Evolutionary conservation across 2,113 vertebrate genomes (phyloP), one percentile per base, ranked within the genome.

Genomic region (Benitochromis conjunctus): DNA sequence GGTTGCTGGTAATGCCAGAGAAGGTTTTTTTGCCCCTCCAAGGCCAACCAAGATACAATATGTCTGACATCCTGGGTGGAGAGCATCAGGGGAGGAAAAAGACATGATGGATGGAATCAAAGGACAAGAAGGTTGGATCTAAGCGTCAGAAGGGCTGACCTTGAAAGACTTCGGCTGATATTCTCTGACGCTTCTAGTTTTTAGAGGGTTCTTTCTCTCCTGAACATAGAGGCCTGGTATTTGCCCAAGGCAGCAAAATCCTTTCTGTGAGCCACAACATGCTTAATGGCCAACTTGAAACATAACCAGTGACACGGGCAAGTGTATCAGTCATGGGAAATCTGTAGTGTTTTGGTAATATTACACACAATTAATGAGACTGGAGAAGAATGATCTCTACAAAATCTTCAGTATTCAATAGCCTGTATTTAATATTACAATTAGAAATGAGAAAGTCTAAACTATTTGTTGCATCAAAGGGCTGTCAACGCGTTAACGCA

Each of bases 51-150:
- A 94, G 92, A 95, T 91, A 93, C 91, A 89, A 92, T 91, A 90
- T 95, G 95, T 93, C 93, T 91, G 92, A 95, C 92, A 91, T 88
- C 92, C 91, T 88, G 90, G 86, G 91, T 60, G 89, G 85, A 82
- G 84, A 84, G 48, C 36, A 13, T 18, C 8, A 43, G 36, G 36
- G 6, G 56, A 82, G 57, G 79, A 88, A 85, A 85, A 69, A 4
- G 64, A 43, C 79, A 58, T 18, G 80, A 79, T 46, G 57, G 34
- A 12, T 9, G 26, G 55, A 81, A 85, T 81, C 26, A 85, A 66
- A 8, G 19, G n/a, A 85, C 57, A 8, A 21, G 13, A 85, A 74
- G 74, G 84, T 10, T 24, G 34, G 9, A 26, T 26, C 62, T 26
- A 57, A 48, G 77, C 64, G 71, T 88, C 14, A n/a, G 51, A 54